Conservation (phyloP, 2,797 vertebrate species). For the Phrynocephalus forsythii region DNA sequence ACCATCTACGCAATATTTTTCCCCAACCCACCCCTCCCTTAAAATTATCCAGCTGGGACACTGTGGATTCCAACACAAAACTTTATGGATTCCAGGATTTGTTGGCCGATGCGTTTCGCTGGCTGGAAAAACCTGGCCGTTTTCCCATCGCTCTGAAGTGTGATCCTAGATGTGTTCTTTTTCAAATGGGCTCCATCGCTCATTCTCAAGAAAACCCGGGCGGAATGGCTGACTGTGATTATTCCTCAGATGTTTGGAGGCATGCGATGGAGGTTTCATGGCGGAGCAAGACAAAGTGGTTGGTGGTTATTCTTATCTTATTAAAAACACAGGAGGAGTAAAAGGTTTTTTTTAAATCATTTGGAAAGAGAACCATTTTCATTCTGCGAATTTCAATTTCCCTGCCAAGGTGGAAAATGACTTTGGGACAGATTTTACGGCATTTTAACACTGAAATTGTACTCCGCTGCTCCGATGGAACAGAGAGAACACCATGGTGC, state of each 20-base stretch:
- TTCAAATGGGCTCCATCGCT: background rate
- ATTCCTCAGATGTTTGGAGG: background rate
- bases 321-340: background rate
- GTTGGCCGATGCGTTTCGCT: background rate
- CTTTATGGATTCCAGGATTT: background rate
- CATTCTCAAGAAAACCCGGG: too few relatives aligned
- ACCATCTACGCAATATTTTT: background rate
- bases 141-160: background rate
- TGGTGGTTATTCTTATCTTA: background rate
- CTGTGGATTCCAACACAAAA: background rate
- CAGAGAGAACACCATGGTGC: background rate
- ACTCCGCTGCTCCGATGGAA: background rate
- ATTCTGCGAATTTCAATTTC: background rate
- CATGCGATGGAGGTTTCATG: background rate
- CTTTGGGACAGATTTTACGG: background rate
- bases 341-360: background rate
- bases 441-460: background rate
- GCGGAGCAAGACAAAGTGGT: background rate
- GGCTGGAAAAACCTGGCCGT: background rate
- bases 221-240: background rate
- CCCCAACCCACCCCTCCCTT: background rate
- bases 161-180: background rate
- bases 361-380: too few relatives aligned
- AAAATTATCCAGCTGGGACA: conserved; percentile 9
- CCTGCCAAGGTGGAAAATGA: too few relatives aligned